Conservation (phyloP, 2,797 vertebrate genomes). For the Lutjanus argentimaculatus region DNA sequence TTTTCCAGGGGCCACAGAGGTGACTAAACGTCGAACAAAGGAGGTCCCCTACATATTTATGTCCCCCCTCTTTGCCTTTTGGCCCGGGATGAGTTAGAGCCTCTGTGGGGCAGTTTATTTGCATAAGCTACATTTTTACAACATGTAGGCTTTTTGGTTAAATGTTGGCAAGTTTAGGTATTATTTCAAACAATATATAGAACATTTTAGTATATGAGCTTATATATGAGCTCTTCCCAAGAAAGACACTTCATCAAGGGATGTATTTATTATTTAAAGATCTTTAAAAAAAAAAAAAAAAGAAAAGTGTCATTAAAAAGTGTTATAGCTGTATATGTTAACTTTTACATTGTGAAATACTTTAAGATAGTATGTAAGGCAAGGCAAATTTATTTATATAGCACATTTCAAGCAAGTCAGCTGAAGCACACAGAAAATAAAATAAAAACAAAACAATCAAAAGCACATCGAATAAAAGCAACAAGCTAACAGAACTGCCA, state of each 20-base stretch:
- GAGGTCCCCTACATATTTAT: constrained; percentile 68
- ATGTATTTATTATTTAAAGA: too few species aligned
- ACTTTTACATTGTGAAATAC: constrained; percentile 1
- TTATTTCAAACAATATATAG: constrained; percentile 1
- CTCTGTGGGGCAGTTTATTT: constrained; percentile 51
- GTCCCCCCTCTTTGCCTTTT: constrained; percentile 63
- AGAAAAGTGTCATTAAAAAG: background rate
- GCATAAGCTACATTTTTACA: constrained; percentile 65
- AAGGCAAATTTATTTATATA: too few species aligned
- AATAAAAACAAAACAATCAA: too few species aligned
- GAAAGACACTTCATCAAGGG: background rate
- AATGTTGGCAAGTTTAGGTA: background rate
- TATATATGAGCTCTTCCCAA: background rate
- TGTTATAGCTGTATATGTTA: background rate
- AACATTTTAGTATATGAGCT: background rate
- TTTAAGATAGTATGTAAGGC: background rate
- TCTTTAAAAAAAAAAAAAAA: background rate
- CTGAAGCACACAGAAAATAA: too few species aligned
- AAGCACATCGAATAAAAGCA: too few species aligned
- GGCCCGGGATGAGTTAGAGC: constrained; percentile 61
- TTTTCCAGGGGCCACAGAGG: constrained; percentile 81
- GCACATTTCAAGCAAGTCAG: too few species aligned
- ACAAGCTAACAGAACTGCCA: too few species aligned
- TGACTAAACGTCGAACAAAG: constrained; percentile 81
- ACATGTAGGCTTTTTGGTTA: constrained; percentile 10